phyloP scores from a whole-genome alignment of 1,140 invertebrate genomes.

The Pogonognathellus flavescens region DNA sequence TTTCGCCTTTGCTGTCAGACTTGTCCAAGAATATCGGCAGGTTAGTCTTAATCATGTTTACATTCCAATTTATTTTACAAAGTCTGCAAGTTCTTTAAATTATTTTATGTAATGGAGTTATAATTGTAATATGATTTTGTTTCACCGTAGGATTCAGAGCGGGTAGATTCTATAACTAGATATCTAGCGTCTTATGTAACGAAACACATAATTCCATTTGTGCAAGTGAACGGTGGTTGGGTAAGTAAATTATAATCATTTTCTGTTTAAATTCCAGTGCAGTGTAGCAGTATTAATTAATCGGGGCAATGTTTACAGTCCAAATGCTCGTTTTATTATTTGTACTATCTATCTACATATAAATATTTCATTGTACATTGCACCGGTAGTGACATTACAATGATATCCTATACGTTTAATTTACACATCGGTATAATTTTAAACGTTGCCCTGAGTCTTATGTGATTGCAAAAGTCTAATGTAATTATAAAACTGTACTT shows the following conservation, averaged over 20 bases:
- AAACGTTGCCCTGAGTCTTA: no score
- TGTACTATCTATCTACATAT: no score
- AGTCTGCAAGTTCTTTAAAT: not conserved
- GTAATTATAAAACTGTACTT: no score
- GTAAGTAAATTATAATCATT: conserved; percentile 67
- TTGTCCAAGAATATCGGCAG: conserved; percentile 73
- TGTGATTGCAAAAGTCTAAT: not conserved
- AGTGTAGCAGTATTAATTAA: no score
- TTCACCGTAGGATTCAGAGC: conserved; percentile 55
- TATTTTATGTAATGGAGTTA: not conserved
- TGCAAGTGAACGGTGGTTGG: conserved; percentile 71
- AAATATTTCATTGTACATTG: no score
- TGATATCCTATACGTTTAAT: no score
- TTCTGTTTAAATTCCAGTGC: no score
- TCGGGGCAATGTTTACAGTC: no score
- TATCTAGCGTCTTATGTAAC: conserved; percentile 71
- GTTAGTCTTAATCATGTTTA: conserved; percentile 62
- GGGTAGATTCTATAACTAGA: conserved; percentile 69
- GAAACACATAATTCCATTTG: conserved; percentile 71
- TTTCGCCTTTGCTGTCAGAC: conserved; percentile 75
- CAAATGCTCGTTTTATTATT: no score
- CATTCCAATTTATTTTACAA: not conserved
- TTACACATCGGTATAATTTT: no score
- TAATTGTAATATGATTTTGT: not conserved
- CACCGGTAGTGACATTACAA: no score